Conservation (phyloP, 2,113 vertebrate genomes). For the Elachura formosa region DNA sequence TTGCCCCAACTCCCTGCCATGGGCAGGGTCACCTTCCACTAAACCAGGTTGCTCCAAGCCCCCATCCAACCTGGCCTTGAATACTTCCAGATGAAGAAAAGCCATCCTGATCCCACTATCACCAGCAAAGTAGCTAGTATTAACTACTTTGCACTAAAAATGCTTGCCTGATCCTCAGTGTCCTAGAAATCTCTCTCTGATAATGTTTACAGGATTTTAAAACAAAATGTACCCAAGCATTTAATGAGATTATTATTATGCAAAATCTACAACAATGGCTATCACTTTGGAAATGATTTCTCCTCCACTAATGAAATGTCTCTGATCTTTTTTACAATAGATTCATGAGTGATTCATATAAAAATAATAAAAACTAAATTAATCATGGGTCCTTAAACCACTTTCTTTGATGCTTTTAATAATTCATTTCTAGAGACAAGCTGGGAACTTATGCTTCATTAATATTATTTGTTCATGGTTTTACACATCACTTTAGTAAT, state of each 20-base stretch:
- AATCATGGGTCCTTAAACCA: conserved; percentile 72
- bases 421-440: conserved; percentile 70
- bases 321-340: conserved; percentile 68
- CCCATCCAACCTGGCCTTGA: background rate
- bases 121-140: background rate
- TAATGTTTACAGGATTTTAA: conserved; percentile 59
- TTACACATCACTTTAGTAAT: conserved; percentile 48
- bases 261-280: conserved; percentile 44
- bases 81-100: background rate
- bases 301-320: conserved; percentile 63
- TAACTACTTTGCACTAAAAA: background rate
- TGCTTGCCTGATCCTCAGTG: background rate
- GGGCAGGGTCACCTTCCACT: background rate
- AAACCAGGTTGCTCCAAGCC: background rate
- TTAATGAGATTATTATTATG: conserved; percentile 70
- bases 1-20: background rate
- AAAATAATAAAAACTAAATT: conserved; percentile 77
- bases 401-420: conserved; percentile 69
- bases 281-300: conserved; percentile 42
- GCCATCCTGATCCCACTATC: background rate
- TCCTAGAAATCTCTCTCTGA: background rate
- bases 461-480: conserved; percentile 70
- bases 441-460: conserved; percentile 68
- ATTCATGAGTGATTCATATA: conserved; percentile 65
- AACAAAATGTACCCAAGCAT: conserved; percentile 62